Evolutionary conservation across 2,797 vertebrate species (phyloP).

Genomic region (Linurgus olivaceus): DNA sequence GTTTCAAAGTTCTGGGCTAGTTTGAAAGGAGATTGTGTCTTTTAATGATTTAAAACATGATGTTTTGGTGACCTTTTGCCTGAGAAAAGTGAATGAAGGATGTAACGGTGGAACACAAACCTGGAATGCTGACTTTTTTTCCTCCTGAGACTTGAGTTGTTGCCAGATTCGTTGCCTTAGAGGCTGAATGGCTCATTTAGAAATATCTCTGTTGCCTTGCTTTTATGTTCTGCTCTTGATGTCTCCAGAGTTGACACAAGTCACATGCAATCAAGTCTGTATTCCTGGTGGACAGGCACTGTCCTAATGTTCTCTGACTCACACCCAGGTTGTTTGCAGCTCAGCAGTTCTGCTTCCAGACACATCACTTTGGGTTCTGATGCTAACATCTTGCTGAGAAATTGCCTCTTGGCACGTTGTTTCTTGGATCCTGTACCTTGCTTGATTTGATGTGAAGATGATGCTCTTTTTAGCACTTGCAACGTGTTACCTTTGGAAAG

Average conservation of each 20-base stretch:
- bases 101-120: constrained; percentile 4
- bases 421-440: constrained; percentile 49
- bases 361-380: constrained; percentile 73
- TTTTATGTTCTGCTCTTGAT: constrained; percentile 76
- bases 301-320: constrained; percentile 84
- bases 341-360: constrained; percentile 78
- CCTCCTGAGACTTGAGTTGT: constrained; percentile 21
- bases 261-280: constrained; percentile 88
- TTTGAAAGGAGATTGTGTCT: constrained; percentile 35
- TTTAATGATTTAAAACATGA: constrained; percentile 29
- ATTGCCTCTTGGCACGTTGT: constrained; percentile 68
- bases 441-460: constrained; percentile 65
- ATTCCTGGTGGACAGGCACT: constrained; percentile 77
- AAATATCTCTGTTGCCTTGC: constrained; percentile 65
- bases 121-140: constrained; percentile 47
- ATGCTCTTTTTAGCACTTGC: constrained; percentile 70
- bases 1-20: constrained; percentile 41
- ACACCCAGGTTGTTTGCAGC: constrained; percentile 81
- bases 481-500: constrained; percentile 39
- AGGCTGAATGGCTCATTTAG: constrained; percentile 77
- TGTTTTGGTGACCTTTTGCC: neutral
- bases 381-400: constrained; percentile 70
- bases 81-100: neutral
- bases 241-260: constrained; percentile 87
- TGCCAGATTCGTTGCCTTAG: constrained; percentile 67